Base-by-base conservation (phyloP, 2,888 invertebrate species). In the Cheilosia grossa region DNA sequence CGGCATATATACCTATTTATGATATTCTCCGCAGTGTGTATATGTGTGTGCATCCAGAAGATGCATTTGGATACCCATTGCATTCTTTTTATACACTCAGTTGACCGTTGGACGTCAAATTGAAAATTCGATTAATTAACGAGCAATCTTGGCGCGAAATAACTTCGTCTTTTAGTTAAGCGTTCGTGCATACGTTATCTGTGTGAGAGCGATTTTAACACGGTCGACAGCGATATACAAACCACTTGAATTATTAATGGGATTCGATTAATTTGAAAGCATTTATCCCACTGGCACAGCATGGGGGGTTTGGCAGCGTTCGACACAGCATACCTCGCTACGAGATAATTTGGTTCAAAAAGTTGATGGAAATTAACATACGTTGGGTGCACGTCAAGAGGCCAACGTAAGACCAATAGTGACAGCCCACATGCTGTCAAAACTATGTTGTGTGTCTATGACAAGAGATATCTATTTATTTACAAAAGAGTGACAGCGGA, bases 361-460 rank as follows among this genome's bases (percentile, higher is more conserved):
- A 72, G 63, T 69, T 70, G 64, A 74, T 70, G 64, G 80, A 83
- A 83, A 75, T 66, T 74, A 70, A 79, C 79, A 80, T 70, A 74
- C 69, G 73, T 69, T 74, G 44, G 51, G 40, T 24, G 56, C 33
- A 56, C 33, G 67, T 59, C 61, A 74, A 58, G 63, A 51, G 63
- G 64, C 51, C 61, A 56, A 30, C 30, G 1, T 33, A 5, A 10
- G 61, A 47, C 40, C 63, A 74, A 69, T 69, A 64, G 70, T 69
- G 69, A 30, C 74, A 56, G 69, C 83, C 83, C 83, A 83, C 80
- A 83, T 83, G 83, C 70, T 70, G 83, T 74, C 83, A 74, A 64
- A 79, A 74, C 53, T 58, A 33, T 49, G 58, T 78, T 37, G 56
- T 63, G 67, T 30, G 15, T 44, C 17, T 30, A 49, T 61, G 66